Base-by-base conservation (phyloP, 2,113 vertebrate species). In the Sorex araneus region DNA sequence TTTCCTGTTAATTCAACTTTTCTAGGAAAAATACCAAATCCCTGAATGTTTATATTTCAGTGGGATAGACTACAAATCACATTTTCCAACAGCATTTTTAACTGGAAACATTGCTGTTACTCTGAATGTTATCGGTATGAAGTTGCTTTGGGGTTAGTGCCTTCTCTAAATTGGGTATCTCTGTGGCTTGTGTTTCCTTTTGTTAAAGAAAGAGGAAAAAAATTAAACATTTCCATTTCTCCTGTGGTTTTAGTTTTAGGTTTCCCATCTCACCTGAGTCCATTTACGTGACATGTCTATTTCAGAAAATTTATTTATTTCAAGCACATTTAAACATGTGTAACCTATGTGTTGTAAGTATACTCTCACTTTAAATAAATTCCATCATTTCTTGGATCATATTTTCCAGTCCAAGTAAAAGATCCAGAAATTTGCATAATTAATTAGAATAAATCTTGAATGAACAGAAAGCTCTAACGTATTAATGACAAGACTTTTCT, bases 1-100 rank as follows among this genome's bases (percentile, higher is more conserved):
- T 95, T 93, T 85, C 36, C 57, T 78, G 8, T 60, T 94, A 73
- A 92, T 95, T 92, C 82, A 94, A 12, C 73, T 77, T 94, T 77
- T 93, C 71, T 90, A 86, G 57, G 84, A 88, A 96, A 94, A 89
- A 64, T 73, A 83, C 30, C 40, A 85, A 75, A 69, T 94, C 81
- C 43, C 47, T 30, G 64, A 94, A 64, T 16, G 43, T 91, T 77
- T 89, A 45, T 78, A 93, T 95, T 82, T 85, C 28, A 80, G 25
- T 83, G 45, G 11, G 9, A 27, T 18, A 77, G 90, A 95, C 34
- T 80, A 40, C 63, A 94, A 79, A 81, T 90, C 1, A 12, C 9
- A 34, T 91, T 93, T 95, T 93, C 57, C 16, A 1, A 60, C 27
- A 3, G 93, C 64, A 84, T 5, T 25, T 71, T 95, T 93, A 50